Percentiles rank a stretch among this genome's conserved stretches.
These are phyloP conservation scores for Tethea ocularis DNA, from an alignment of 2,888 invertebrate genomes.

Conservation along the genomic window DNA sequence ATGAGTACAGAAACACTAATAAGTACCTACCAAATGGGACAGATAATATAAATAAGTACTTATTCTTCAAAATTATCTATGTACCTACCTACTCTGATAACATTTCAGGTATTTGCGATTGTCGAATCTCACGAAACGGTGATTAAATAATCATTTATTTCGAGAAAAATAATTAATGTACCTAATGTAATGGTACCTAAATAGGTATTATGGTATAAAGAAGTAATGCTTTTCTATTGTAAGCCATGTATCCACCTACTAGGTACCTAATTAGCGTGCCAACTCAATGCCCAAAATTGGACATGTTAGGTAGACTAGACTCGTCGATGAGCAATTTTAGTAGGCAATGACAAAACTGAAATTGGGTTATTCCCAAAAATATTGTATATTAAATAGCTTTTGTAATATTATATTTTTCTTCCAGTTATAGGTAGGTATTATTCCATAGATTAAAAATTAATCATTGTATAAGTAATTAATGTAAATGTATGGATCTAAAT, in stretches of 20 bases:
- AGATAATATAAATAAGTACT: background rate
- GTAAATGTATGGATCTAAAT: background rate
- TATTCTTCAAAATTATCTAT: background rate
- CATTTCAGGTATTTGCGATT: constrained; percentile 2
- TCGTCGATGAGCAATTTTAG: background rate
- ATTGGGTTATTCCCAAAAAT: background rate
- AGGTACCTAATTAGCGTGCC: background rate
- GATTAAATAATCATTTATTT: background rate
- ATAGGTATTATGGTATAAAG: background rate
- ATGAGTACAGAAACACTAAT: background rate
- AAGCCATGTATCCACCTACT: too few species aligned
- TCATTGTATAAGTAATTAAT: background rate
- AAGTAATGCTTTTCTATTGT: too few species aligned
- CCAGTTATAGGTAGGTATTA: too few species aligned
- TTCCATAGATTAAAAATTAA: background rate
- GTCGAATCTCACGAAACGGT: background rate
- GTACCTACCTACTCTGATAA: background rate
- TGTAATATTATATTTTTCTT: background rate
- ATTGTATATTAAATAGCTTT: too few species aligned
- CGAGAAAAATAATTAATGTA: background rate
- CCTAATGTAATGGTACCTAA: background rate
- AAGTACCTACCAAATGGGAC: background rate
- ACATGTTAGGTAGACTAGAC: background rate
- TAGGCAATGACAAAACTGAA: background rate
- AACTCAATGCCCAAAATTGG: background rate